Evolutionary conservation across 1,140 invertebrate species (phyloP).

Genomic region (Drosophila bifasciata): DNA sequence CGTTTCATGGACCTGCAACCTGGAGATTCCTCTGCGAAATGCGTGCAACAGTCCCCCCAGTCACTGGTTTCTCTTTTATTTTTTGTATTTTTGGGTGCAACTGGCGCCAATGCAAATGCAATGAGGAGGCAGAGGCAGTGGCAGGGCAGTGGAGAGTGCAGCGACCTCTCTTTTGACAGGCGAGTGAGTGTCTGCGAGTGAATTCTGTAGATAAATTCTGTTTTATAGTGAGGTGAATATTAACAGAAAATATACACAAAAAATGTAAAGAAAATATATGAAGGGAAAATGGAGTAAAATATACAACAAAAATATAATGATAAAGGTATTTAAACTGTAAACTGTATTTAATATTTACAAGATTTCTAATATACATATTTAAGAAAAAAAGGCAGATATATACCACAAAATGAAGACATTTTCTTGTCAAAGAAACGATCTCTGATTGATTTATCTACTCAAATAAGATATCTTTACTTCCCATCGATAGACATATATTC

Average conservation of each 20-base stretch:
- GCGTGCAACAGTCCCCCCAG: slow-evolving; percentile 37
- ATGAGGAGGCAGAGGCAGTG: slow-evolving; percentile 13
- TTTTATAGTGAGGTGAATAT: slow-evolving; percentile 18
- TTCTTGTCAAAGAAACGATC: no score
- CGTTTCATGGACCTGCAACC: slow-evolving; percentile 27
- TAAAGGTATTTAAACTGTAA: no score
- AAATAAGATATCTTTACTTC: no score
- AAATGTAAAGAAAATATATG: no score
- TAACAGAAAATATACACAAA: background rate
- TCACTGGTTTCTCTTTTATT: slow-evolving; percentile 29
- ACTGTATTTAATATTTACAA: no score
- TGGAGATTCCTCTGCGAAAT: slow-evolving; percentile 36
- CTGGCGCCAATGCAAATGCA: slow-evolving; percentile 69
- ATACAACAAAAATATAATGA: no score
- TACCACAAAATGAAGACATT: no score
- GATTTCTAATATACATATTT: no score
- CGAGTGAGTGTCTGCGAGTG: slow-evolving; percentile 18
- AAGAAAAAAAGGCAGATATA: no score
- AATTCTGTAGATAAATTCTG: slow-evolving; percentile 30
- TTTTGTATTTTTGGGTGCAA: slow-evolving; percentile 25
- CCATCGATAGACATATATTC: background rate
- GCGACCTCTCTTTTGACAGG: slow-evolving; percentile 42
- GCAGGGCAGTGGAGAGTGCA: slow-evolving; percentile 13
- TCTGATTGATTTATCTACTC: no score
- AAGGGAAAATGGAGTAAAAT: no score